phyloP scores from a whole-genome alignment of 2,113 vertebrate species.

The Saccopteryx bilineata region DNA sequence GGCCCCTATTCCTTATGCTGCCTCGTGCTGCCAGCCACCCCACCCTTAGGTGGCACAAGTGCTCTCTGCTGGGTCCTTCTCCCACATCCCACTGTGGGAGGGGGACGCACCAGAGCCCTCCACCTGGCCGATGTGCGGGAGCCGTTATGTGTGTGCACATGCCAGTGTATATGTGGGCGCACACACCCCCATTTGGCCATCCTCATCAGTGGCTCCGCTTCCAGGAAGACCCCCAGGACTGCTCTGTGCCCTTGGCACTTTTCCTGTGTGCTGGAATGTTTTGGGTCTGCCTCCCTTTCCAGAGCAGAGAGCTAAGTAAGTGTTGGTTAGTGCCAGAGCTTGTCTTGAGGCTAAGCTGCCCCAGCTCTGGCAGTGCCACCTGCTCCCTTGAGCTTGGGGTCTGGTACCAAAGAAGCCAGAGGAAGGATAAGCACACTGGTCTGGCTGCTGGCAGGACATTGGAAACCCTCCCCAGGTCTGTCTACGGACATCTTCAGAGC shows the following conservation, averaged over 20 bases:
- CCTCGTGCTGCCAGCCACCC: accelerated
- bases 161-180: accelerated
- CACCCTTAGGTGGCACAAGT: not conserved
- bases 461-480: too few species aligned
- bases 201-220: not conserved
- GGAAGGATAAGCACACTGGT: not conserved
- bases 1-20: not conserved
- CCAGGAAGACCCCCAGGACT: not conserved
- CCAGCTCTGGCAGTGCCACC: not conserved
- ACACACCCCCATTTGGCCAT: too few species aligned
- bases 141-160: too few species aligned
- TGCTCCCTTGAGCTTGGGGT: not conserved
- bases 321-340: not conserved
- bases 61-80: not conserved
- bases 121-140: accelerated
- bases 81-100: not conserved
- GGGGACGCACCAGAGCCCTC: not conserved
- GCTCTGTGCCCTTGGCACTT: not conserved
- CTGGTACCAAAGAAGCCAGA: not conserved
- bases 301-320: not conserved
- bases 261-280: accelerated
- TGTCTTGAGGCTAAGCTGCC: not conserved
- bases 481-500: not conserved
- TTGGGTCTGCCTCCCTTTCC: not conserved
- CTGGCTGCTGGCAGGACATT: not conserved